Conservation (phyloP, 2,888 invertebrate genomes). For the Drosophila lacicola region DNA sequence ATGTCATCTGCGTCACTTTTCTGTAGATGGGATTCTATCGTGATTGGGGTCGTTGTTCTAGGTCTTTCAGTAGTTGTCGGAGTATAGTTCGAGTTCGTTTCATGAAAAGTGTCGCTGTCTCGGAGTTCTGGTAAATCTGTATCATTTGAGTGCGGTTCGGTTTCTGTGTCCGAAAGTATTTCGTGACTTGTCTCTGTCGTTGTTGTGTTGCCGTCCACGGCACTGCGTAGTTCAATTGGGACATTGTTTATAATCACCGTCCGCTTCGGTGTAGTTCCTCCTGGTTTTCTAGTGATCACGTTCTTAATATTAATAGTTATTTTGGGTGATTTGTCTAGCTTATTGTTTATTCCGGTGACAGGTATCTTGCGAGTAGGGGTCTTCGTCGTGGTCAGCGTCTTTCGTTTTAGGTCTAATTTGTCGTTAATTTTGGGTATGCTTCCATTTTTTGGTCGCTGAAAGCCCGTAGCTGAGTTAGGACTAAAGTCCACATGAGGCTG, state of each 20-base stretch:
- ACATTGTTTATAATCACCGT: constrained; percentile 83
- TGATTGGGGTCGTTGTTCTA: background rate
- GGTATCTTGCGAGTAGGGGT: constrained; percentile 78
- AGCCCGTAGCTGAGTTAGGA: constrained; percentile 70
- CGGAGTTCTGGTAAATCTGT: constrained; percentile 16
- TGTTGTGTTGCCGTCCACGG: constrained; percentile 35
- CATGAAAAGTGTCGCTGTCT: background rate
- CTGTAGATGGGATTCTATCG: background rate
- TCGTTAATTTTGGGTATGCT: constrained; percentile 86
- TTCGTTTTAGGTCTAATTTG: constrained; percentile 87
- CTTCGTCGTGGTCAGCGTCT: constrained; percentile 78
- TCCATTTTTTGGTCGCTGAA: constrained; percentile 69
- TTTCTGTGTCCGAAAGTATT: background rate
- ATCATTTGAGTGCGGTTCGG: constrained; percentile 9
- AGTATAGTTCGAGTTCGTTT: background rate
- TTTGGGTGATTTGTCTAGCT: constrained; percentile 79
- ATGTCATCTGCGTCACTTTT: background rate
- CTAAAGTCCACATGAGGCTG: constrained; percentile 71
- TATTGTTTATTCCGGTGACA: constrained; percentile 74
- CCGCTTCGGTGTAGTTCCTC: constrained; percentile 64
- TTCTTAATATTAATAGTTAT: constrained; percentile 59
- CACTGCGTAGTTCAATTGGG: constrained; percentile 81
- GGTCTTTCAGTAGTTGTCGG: background rate
- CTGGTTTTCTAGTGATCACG: constrained; percentile 53
- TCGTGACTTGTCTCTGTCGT: constrained; percentile 15